Evolutionary conservation across 2,888 invertebrate genomes (phyloP), one percentile per base, ranked within the genome.

Genomic region (Drosophila histrio): DNA sequence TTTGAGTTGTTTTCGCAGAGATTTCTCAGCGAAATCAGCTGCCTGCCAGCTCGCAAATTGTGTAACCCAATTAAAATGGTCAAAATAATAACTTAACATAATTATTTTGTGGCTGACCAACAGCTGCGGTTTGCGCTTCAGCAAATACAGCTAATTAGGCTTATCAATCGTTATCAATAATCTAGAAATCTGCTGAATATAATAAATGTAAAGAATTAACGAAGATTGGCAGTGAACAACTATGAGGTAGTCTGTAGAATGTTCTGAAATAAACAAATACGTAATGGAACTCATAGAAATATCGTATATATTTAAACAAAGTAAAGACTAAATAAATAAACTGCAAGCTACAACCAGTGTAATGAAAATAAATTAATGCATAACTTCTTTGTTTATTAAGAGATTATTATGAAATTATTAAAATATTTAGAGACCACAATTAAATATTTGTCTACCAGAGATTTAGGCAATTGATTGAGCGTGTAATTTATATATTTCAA

Each of bases 101-200:
- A 68, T 64, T 75, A 49, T 39, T 44, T 17, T 76, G 60, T 21
- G 81, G 76, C 57, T 66, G 39, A 65, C 62, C 68, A 49, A 21
- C 76, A 86, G 72, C 66, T 80, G 79, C 22, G 73, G 83, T 58
- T 82, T 66, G 19, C 30, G 64, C 54, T 43, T 41, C 22, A 59
- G 7, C 8, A 34, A 54, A 38, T 58, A 17, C 7, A 13, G n/a
- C 8, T 15, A 32, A 43, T 24, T 32, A 38, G 41, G 19, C 5
- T n/a, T 5, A 21, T n/a, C 13, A 19, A 9, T 26, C 19, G n/a
- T 41, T 26, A 28, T 28, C 15, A 8, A 6, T 3, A 0, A 19
- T 36, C 17, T 22, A 5, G 13, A 9, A 22, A 11, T 22, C 2
- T 32, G 11, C 32, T 32, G 13, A 1, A 9, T 17, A 2, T 3